Evolutionary conservation across 1,140 invertebrate genomes (phyloP).

Genomic region (Probaryconus sp.): DNA sequence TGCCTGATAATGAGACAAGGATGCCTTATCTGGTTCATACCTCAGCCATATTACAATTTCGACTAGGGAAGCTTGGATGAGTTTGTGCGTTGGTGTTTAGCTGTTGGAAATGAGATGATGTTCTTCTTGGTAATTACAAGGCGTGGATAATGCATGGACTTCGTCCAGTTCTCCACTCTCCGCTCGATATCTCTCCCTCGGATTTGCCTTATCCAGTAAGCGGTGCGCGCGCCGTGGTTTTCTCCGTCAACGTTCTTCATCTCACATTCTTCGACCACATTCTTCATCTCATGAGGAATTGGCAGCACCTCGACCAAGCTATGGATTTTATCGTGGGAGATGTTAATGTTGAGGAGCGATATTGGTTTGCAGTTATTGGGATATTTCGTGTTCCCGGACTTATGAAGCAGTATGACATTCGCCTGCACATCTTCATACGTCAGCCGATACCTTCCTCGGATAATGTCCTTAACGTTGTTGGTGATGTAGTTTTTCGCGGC

Average conservation of each 20-base stretch:
- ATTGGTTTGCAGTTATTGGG: too few relatives aligned
- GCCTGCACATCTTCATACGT: constrained; percentile 11
- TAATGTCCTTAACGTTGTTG: not conserved
- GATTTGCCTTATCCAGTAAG: too few relatives aligned
- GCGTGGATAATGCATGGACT: not conserved
- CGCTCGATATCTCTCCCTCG: not conserved
- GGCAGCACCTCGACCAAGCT: constrained; percentile 23
- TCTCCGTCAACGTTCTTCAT: not conserved
- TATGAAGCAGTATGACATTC: not conserved
- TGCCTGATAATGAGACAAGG: too few relatives aligned
- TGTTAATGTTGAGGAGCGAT: too few relatives aligned
- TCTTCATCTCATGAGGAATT: constrained; percentile 26
- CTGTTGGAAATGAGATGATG: not conserved
- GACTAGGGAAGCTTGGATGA: too few relatives aligned
- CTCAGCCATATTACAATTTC: too few relatives aligned
- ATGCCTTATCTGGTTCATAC: too few relatives aligned
- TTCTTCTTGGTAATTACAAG: not conserved
- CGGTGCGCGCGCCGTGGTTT: not conserved
- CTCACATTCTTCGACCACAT: constrained; percentile 28
- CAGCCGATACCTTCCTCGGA: too few relatives aligned
- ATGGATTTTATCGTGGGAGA: constrained; percentile 27
- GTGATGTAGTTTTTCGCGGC: constrained; percentile 8
- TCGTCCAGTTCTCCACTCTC: not conserved
- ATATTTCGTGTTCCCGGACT: not conserved
- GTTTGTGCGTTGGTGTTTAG: not conserved